Percentiles rank a stretch among this genome's conserved stretches.
Evolutionary conservation across 1,140 invertebrate genomes (phyloP).

Genomic region (Drosophila varians): DNA sequence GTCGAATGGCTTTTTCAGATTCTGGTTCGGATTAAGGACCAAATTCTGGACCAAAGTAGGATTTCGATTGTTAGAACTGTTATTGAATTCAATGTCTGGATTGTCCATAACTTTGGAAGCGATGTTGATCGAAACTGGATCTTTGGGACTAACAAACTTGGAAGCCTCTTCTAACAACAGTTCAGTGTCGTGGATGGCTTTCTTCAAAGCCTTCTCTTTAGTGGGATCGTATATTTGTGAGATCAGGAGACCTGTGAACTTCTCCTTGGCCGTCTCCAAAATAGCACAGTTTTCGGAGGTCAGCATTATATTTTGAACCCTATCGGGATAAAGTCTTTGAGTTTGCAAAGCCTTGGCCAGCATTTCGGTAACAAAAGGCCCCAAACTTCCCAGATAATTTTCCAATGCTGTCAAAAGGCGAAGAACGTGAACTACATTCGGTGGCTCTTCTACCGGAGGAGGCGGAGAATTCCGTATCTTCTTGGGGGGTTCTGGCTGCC

Average conservation of each 20-base stretch:
- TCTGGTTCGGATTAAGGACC: neutral
- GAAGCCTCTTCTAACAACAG: conserved; percentile 38
- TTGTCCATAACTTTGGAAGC: neutral
- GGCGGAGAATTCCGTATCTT: neutral
- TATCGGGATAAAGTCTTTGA: conserved; percentile 84
- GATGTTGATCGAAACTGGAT: neutral
- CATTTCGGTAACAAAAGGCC: conserved; percentile 89
- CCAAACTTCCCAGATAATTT: conserved; percentile 90
- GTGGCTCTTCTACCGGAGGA: neutral
- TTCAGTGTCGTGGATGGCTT: conserved; percentile 58
- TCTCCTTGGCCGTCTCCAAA: conserved; percentile 70
- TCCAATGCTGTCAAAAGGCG: conserved; percentile 90
- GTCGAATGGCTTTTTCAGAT: conserved; percentile 25
- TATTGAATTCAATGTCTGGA: neutral
- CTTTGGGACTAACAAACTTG: neutral
- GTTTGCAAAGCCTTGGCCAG: conserved; percentile 89
- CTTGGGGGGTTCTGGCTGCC: neutral
- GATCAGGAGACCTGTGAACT: conserved; percentile 70
- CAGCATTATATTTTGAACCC: conserved; percentile 36
- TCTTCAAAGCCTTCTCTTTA: conserved; percentile 62
- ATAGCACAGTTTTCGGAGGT: conserved; percentile 60
- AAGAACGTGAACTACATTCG: conserved; percentile 86
- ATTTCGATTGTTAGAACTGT: neutral
- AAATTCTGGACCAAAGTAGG: neutral
- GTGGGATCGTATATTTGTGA: conserved; percentile 60